These are phyloP conservation scores for Teleogryllus occipitalis DNA, from an alignment of 1,140 invertebrate species.

Conservation along the genomic window DNA sequence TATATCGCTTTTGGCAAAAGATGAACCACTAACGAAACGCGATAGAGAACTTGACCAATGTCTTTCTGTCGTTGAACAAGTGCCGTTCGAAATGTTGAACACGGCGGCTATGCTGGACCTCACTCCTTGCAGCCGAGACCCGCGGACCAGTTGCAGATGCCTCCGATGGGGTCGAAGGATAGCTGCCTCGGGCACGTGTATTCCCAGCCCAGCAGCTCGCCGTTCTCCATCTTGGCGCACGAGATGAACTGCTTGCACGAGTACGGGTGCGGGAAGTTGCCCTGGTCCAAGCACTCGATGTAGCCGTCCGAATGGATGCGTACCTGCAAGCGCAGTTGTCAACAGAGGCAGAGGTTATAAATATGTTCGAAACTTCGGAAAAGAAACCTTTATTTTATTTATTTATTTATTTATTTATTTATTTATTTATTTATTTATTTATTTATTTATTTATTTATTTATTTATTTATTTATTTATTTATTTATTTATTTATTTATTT, in stretches of 20 bases:
- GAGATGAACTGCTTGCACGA: constrained; percentile 84
- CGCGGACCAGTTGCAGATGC: constrained; percentile 81
- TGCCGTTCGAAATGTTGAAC: no score
- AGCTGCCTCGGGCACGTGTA: constrained; percentile 77
- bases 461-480: no score
- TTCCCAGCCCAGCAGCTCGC: constrained; percentile 68
- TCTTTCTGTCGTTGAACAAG: no score
- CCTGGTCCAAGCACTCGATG: constrained; percentile 74
- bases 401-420: no score
- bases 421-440: no score
- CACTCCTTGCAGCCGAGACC: constrained; percentile 61
- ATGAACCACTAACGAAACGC: no score
- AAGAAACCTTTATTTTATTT: no score
- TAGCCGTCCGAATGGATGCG: constrained; percentile 46
- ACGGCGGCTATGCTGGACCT: neutral
- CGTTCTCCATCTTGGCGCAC: constrained; percentile 71
- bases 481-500: no score
- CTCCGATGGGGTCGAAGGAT: constrained; percentile 78
- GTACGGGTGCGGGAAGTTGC: constrained; percentile 78
- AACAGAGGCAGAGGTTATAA: constrained; percentile 19
- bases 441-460: no score
- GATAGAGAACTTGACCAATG: no score
- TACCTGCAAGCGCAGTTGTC: neutral
- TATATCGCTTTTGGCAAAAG: no score
- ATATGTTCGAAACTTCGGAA: no score